These are phyloP conservation scores for Fragum sueziense DNA, from an alignment of 2,888 invertebrate genomes.

Conservation along the genomic window DNA sequence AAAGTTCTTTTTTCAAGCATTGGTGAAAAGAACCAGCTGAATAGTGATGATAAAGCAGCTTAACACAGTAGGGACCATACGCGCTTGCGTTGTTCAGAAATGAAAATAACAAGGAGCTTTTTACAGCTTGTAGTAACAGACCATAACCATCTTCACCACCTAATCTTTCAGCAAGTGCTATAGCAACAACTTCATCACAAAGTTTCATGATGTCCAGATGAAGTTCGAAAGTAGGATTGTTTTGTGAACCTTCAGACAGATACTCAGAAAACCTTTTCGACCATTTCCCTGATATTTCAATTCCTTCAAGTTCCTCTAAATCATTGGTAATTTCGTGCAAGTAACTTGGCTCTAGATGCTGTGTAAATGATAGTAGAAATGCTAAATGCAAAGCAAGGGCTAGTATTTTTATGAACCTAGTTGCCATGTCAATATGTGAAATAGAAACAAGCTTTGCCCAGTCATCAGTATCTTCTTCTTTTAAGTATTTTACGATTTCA, in stretches of 20 bases:
- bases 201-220: slow-evolving; percentile 54
- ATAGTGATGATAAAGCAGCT: too few species aligned
- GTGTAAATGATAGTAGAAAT: slow-evolving; percentile 25
- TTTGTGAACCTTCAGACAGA: slow-evolving; percentile 11
- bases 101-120: slow-evolving; percentile 47
- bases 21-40: slow-evolving; percentile 47
- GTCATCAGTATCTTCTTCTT: slow-evolving; percentile 36
- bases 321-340: slow-evolving; percentile 2
- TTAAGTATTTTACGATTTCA: slow-evolving; percentile 39
- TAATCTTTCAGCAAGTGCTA: slow-evolving; percentile 49
- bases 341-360: neutral
- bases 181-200: slow-evolving; percentile 52
- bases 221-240: slow-evolving; percentile 45
- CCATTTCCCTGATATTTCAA: slow-evolving; percentile 21
- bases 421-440: slow-evolving; percentile 40
- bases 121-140: slow-evolving; percentile 49
- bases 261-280: slow-evolving; percentile 14
- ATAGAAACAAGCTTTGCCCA: slow-evolving; percentile 40
- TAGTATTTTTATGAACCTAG: slow-evolving; percentile 21
- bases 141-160: slow-evolving; percentile 46
- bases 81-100: slow-evolving; percentile 56
- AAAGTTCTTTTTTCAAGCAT: slow-evolving; percentile 45
- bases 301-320: slow-evolving; percentile 1
- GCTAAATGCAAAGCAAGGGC: slow-evolving; percentile 33
- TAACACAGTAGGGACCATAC: slow-evolving; percentile 53